phyloP scores from a whole-genome alignment of 2,797 vertebrate genomes.

The Chaunax sp. region DNA sequence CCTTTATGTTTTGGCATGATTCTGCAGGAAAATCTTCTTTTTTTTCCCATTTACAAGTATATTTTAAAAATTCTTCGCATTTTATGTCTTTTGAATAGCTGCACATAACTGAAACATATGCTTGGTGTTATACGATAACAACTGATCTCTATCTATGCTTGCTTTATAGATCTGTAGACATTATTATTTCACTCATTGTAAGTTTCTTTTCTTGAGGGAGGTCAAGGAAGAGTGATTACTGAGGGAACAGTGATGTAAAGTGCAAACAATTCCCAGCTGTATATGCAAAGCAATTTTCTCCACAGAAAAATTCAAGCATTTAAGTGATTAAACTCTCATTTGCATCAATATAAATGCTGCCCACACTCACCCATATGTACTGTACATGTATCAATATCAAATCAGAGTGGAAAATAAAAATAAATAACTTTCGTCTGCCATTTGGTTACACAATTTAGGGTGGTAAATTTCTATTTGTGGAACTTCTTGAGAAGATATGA shows the following conservation, averaged over 20 bases:
- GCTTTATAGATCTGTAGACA: background rate
- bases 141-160: background rate
- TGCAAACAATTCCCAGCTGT: background rate
- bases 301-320: background rate
- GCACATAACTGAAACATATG: background rate
- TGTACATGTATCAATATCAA: no score
- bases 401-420: no score
- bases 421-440: no score
- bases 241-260: background rate
- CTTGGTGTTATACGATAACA: background rate
- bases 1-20: slow-evolving; percentile 1
- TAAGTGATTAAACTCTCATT: background rate
- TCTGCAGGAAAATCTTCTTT: background rate
- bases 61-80: background rate
- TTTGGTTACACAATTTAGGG: no score
- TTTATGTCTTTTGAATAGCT: background rate
- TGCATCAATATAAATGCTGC: background rate
- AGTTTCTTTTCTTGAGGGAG: slow-evolving; percentile 1
- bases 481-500: no score
- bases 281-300: background rate
- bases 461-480: no score
- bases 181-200: background rate
- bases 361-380: background rate
- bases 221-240: background rate
- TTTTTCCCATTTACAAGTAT: background rate